These are phyloP conservation scores for Dendronephthya gigantea DNA, from an alignment of 64 coral and sea anemone genomes.

Conservation along the genomic window DNA sequence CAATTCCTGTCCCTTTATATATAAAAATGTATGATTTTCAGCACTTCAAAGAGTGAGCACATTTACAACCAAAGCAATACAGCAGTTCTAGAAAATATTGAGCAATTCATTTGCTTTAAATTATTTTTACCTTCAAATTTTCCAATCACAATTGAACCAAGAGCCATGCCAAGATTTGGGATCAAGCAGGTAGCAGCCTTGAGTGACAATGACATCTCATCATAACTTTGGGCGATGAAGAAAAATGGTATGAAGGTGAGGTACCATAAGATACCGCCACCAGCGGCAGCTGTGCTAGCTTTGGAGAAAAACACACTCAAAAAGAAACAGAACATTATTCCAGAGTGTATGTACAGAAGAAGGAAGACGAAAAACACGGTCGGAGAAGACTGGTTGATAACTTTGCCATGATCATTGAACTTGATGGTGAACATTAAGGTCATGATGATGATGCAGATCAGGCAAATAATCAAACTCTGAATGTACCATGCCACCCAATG, in stretches of 20 bases:
- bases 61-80: too few relatives aligned
- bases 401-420: conserved; percentile 69
- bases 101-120: neutral
- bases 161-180: conserved; percentile 65
- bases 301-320: conserved; percentile 98
- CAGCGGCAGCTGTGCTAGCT: conserved; percentile 72
- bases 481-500: conserved; percentile 89
- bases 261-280: conserved; percentile 83
- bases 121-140: conserved; percentile 68
- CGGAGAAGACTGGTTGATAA: conserved; percentile 60
- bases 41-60: neutral
- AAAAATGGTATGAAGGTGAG: conserved; percentile 61
- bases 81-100: too few relatives aligned
- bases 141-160: conserved; percentile 70
- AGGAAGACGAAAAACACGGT: conserved; percentile 78
- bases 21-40: neutral
- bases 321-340: conserved; percentile 91
- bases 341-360: conserved; percentile 56
- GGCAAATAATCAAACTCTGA: conserved; percentile 56
- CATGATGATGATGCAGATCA: conserved; percentile 54
- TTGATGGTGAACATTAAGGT: conserved; percentile 66
- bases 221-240: conserved; percentile 66
- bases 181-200: conserved; percentile 59
- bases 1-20: conserved; percentile 37
- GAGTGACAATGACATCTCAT: conserved; percentile 55